phyloP scores from a whole-genome alignment of 2,888 invertebrate species.

The Drosophila mulleri region DNA sequence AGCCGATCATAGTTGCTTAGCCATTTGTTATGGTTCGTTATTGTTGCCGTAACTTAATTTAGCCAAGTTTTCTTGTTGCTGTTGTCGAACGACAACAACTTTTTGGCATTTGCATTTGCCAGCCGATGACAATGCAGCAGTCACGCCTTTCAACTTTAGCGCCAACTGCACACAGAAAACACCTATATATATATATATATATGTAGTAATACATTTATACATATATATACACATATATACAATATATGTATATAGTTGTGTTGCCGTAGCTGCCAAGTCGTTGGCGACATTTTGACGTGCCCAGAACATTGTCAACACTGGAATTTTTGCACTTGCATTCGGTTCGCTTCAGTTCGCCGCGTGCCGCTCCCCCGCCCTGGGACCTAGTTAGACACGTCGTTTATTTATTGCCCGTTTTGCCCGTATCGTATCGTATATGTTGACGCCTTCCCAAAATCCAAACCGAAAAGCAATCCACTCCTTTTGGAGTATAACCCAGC shows the following conservation, averaged over 20 bases:
- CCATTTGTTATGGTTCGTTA: slow-evolving; percentile 7
- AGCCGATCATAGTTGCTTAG: neutral
- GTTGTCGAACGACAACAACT: slow-evolving; percentile 51
- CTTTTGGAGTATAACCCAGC: slow-evolving; percentile 35
- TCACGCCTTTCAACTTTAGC: slow-evolving; percentile 69
- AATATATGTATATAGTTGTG: slow-evolving; percentile 16
- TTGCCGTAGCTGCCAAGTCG: slow-evolving; percentile 25
- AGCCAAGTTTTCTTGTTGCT: slow-evolving; percentile 49
- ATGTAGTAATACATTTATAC: slow-evolving; percentile 14
- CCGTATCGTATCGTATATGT: slow-evolving; percentile 44
- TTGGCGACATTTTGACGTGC: slow-evolving; percentile 68
- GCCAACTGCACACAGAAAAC: slow-evolving; percentile 44
- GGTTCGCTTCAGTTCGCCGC: neutral
- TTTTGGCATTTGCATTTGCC: slow-evolving; percentile 69
- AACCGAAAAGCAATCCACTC: slow-evolving; percentile 24
- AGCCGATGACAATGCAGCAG: slow-evolving; percentile 49
- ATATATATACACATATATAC: slow-evolving; percentile 20
- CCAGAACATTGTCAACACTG: slow-evolving; percentile 64
- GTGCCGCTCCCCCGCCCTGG: slow-evolving; percentile 21
- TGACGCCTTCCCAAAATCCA: slow-evolving; percentile 30
- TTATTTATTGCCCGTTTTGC: slow-evolving; percentile 50
- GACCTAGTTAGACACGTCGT: slow-evolving; percentile 50
- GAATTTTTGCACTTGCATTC: slow-evolving; percentile 57
- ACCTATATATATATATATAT: neutral
- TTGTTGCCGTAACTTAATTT: slow-evolving; percentile 58